Percentiles rank a stretch among this genome's conserved stretches.
These are phyloP conservation scores for Aselliscus stoliczkanus DNA, from an alignment of 2,797 vertebrate genomes.

Conservation along the genomic window DNA sequence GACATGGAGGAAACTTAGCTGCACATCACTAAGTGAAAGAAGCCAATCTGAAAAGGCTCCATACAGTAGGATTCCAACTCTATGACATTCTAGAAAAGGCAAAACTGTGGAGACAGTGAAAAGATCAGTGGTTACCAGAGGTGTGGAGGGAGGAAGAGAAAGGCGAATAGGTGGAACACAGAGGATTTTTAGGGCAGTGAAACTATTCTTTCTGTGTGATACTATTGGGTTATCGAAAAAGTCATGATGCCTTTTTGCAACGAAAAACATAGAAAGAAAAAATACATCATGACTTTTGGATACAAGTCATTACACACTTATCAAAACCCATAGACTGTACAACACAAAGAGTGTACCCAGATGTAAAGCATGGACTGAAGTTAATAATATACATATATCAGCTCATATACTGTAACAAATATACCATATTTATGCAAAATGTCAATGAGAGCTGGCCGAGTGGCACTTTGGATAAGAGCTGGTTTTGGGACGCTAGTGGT, in stretches of 20 bases:
- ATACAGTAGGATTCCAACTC: not conserved
- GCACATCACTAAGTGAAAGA: not conserved
- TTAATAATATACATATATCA: not conserved
- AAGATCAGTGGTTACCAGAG: not conserved
- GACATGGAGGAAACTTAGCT: not conserved
- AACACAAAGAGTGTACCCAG: not conserved
- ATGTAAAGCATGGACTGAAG: not conserved
- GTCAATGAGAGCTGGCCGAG: no score
- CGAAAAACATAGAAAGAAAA: no score
- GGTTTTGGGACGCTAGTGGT: no score
- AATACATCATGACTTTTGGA: no score
- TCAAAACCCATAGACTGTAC: not conserved
- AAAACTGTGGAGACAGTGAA: not conserved
- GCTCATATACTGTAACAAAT: not conserved
- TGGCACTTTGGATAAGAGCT: no score
- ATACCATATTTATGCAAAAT: not conserved
- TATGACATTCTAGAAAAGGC: not conserved
- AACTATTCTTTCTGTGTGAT: not conserved
- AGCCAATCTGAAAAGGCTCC: not conserved
- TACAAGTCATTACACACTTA: not conserved
- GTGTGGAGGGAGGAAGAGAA: not conserved
- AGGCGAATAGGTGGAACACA: not conserved
- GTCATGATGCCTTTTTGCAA: no score
- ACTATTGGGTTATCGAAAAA: no score
- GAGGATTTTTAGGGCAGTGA: not conserved